Evolutionary conservation across 1,140 invertebrate genomes (phyloP), one percentile per base, ranked within the genome.

Genomic region (Eriocheir sinensis): DNA sequence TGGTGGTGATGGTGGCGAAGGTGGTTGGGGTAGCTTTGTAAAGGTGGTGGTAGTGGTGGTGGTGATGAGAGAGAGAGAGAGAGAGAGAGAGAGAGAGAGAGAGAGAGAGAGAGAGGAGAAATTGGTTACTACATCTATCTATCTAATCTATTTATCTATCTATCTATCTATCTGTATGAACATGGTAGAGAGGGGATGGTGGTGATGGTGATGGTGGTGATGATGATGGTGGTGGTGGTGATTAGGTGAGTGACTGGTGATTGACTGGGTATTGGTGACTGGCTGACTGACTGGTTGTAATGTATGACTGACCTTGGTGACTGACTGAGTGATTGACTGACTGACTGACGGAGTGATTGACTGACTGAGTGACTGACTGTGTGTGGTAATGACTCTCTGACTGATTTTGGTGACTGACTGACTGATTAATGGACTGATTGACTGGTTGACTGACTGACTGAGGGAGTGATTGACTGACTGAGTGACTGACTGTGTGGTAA

Each of bases 31-130:
- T n/a, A n/a, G n/a, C n/a, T n/a, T n/a, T n/a, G n/a, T n/a, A n/a
- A n/a, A n/a, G n/a, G n/a, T n/a, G n/a, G n/a, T n/a, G n/a, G n/a
- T n/a, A n/a, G n/a, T n/a, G n/a, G n/a, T n/a, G n/a, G n/a, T n/a
- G n/a, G n/a, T n/a, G n/a, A n/a, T n/a, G n/a, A n/a, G n/a, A n/a
- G 83, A 40, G 27, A 38, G 1, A 9, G 3, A 17, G 83, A 85
- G 12, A 85, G 3, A 17, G 83, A 85, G 12, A 85, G 12, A 85
- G 83, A 85, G 12, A 85, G 83, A 85, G 83, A 85, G 83, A 85
- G 83, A 86, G 83, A 86, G 83, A 86, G 83, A 86, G 83, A 86
- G 83, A 86, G 83, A 86, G 83, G 80, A 83, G 80, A 83, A 36
- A 83, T 8, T 6, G 27, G 9, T 6, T 6, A 32, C 30, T 34